These are phyloP conservation scores for Hymenopus coronatus DNA, from an alignment of 2,888 invertebrate genomes.

Conservation along the genomic window DNA sequence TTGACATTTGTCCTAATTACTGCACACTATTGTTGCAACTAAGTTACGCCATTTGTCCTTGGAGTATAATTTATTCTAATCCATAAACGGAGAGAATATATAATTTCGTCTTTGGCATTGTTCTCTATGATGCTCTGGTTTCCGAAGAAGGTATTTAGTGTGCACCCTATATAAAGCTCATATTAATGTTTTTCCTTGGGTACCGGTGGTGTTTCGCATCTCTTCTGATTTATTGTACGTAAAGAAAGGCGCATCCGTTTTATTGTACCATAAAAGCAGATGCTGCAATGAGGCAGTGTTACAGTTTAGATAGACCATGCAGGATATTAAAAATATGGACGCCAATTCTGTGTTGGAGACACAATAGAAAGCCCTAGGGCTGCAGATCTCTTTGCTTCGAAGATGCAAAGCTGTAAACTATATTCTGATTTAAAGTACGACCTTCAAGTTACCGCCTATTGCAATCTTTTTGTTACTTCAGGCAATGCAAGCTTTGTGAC, in stretches of 20 bases:
- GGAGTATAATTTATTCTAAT: too few relatives aligned
- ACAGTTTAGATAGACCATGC: not conserved
- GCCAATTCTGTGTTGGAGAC: not conserved
- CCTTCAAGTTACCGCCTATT: not conserved
- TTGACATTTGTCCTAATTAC: too few relatives aligned
- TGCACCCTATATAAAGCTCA: too few relatives aligned
- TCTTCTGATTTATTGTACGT: not conserved
- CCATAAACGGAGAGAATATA: too few relatives aligned
- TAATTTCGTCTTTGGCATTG: too few relatives aligned
- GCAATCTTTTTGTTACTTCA: not conserved
- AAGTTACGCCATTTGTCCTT: too few relatives aligned
- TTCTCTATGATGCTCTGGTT: too few relatives aligned
- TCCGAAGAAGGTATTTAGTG: too few relatives aligned
- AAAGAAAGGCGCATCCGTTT: not conserved
- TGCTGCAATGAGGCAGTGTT: not conserved
- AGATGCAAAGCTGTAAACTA: not conserved
- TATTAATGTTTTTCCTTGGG: not conserved
- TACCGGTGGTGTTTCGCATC: not conserved
- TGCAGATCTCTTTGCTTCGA: not conserved
- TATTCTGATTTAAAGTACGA: not conserved
- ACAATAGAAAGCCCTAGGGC: not conserved
- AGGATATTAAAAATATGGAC: not conserved
- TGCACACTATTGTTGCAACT: too few relatives aligned
- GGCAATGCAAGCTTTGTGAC: not conserved
- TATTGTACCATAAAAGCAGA: not conserved